These are phyloP conservation scores for Tyto alba DNA, from an alignment of 2,113 vertebrate genomes.

Conservation along the genomic window DNA sequence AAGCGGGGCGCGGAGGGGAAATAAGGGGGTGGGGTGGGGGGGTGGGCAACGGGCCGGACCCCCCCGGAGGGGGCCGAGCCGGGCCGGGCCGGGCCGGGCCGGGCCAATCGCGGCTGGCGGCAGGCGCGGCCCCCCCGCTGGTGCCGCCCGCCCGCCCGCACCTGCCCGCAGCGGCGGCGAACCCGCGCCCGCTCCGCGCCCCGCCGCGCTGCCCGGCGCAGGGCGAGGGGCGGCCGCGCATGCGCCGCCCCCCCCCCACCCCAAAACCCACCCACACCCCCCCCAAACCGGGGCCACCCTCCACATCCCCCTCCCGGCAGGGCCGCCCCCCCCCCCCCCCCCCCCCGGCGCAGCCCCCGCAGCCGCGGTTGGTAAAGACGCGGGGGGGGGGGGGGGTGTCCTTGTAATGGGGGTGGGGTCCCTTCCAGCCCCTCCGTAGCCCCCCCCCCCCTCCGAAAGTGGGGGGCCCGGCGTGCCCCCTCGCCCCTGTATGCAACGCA, in stretches of 20 bases:
- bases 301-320: background rate
- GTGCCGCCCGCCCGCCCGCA: constrained; percentile 16
- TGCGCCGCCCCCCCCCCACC: background rate
- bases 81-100: background rate
- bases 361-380: too few relatives aligned
- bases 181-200: background rate
- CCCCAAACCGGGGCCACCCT: background rate
- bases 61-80: background rate
- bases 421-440: background rate
- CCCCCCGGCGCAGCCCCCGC: background rate
- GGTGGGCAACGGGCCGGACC: background rate
- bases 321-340: background rate
- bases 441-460: background rate
- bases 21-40: too few relatives aligned
- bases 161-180: background rate
- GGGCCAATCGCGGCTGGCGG: background rate
- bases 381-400: background rate
- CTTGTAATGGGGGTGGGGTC: background rate
- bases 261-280: too few relatives aligned
- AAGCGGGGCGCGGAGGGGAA: background rate
- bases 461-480: background rate
- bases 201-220: background rate
- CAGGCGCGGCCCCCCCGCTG: background rate
- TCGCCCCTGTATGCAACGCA: background rate
- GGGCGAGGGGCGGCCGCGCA: background rate